phyloP scores from a whole-genome alignment of 2,113 vertebrate species.

The Aythya baeri region DNA sequence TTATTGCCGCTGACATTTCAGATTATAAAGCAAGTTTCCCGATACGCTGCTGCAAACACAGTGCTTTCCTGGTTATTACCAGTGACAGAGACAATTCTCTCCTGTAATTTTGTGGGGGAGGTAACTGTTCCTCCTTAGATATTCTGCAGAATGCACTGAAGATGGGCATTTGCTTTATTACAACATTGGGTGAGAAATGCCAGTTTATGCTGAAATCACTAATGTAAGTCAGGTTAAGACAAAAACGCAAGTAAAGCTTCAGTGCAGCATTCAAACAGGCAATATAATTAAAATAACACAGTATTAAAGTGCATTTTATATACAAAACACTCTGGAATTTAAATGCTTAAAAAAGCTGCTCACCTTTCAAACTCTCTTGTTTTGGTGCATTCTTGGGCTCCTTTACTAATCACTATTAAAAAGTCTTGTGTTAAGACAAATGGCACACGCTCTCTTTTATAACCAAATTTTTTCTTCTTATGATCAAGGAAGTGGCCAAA shows the following conservation, averaged over 20 bases:
- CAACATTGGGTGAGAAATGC: neutral
- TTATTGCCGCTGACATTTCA: neutral
- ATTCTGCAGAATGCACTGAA: neutral
- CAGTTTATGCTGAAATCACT: neutral
- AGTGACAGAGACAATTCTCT: neutral
- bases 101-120: neutral
- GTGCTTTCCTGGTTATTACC: neutral
- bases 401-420: slow-evolving; percentile 98
- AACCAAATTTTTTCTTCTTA: slow-evolving; percentile 99
- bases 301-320: neutral
- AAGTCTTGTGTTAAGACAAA: slow-evolving; percentile 99
- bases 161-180: neutral
- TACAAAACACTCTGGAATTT: neutral
- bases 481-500: slow-evolving; percentile 99
- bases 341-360: neutral
- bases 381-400: slow-evolving; percentile 96
- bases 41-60: neutral
- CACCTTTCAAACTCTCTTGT: slow-evolving; percentile 98
- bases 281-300: neutral
- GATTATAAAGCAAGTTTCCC: neutral
- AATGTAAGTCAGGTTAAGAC: neutral
- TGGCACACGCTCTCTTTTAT: slow-evolving; percentile 96
- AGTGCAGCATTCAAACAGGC: neutral
- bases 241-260: neutral
- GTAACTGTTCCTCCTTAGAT: neutral